Conservation (phyloP, 2,113 vertebrate genomes). For the Myiozetetes cayanensis region DNA sequence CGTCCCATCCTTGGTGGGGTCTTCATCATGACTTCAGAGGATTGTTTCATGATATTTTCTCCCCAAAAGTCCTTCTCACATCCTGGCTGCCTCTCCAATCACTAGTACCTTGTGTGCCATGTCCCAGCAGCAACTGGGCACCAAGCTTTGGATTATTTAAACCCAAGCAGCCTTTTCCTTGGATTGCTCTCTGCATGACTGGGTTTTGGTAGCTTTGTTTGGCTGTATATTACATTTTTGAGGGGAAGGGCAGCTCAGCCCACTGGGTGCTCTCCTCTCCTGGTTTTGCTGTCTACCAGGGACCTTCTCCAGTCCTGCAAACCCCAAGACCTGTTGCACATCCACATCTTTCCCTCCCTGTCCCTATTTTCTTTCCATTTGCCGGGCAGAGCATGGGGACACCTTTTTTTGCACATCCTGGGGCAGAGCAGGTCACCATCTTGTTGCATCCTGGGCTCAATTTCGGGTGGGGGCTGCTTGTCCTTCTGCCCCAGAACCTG, state of each 20-base stretch:
- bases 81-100: neutral
- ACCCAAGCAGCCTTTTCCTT: neutral
- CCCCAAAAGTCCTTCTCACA: neutral
- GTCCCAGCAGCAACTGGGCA: neutral
- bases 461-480: accelerated
- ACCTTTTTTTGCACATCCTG: neutral
- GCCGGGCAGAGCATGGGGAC: neutral
- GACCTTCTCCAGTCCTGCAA: neutral
- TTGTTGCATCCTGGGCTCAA: neutral
- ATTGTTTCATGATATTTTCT: neutral
- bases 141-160: neutral
- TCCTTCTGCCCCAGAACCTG: neutral
- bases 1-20: neutral
- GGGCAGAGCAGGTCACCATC: neutral
- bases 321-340: neutral
- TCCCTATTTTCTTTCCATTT: neutral
- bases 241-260: neutral
- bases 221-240: neutral
- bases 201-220: neutral
- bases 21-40: neutral
- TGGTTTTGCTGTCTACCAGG: neutral
- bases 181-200: neutral
- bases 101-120: accelerated
- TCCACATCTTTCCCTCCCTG: accelerated
- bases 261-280: accelerated